A percentile compares a stretch with the other conserved stretches of the same genome.
phyloP scores from a whole-genome alignment of 2,113 vertebrate species.

The Microcebus griseorufus region DNA sequence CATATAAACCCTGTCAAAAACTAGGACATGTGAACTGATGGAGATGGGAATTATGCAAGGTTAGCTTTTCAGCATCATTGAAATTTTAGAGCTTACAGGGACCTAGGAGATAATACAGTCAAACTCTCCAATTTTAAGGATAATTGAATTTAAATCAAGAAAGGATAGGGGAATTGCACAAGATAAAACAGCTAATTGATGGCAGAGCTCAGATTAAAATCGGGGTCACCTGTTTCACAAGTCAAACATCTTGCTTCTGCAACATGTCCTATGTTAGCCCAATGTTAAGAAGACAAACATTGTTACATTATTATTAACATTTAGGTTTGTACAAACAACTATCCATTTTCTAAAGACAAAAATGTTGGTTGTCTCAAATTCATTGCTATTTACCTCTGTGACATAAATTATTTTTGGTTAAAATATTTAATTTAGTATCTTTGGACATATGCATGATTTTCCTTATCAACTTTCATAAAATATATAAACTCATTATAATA shows the following conservation, averaged over 20 bases:
- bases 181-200: constrained; percentile 41
- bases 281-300: not conserved
- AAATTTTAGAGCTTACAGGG: constrained; percentile 44
- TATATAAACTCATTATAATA: not conserved
- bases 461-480: not conserved
- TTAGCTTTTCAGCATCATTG: not conserved
- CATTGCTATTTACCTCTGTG: not conserved
- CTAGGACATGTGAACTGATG: not conserved
- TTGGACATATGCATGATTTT: not conserved
- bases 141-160: constrained; percentile 67
- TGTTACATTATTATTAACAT: not conserved
- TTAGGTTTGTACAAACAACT: not conserved
- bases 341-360: not conserved
- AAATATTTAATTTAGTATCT: not conserved
- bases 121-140: constrained; percentile 60
- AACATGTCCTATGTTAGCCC: not conserved
- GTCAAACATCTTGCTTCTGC: not conserved
- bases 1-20: not conserved
- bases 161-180: constrained; percentile 54
- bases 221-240: not conserved
- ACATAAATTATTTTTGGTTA: not conserved
- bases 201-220: constrained; percentile 22
- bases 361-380: not conserved
- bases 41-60: not conserved
- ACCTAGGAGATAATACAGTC: constrained; percentile 42